A percentile compares a stretch with the other conserved stretches of the same genome.
Conservation (phyloP, 1,140 invertebrate species). For the honey bee (Apis mellifera) region Amel_HAv3.1 CM009942.2:4337501-4338000, state of each 20-base stretch:
- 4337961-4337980: neutral
- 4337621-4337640: constrained; percentile 52
- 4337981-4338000: neutral
- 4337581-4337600: too few relatives aligned
- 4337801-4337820: constrained; percentile 48
- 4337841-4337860: constrained; percentile 56
- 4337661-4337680: constrained; percentile 51
- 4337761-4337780: neutral
- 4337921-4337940: neutral
- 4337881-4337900: constrained; percentile 67
- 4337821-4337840: constrained; percentile 31
- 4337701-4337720: constrained; percentile 27
- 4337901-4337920: constrained; percentile 56
- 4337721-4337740: constrained; percentile 60
- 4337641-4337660: neutral
- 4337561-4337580: too few relatives aligned
- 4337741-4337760: constrained; percentile 62
- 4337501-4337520: too few relatives aligned
- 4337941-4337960: neutral
- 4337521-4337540: too few relatives aligned
- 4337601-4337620: neutral
- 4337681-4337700: constrained; percentile 58
- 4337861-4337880: constrained; percentile 67
- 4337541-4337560: too few relatives aligned
- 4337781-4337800: constrained; percentile 36